Conservation (phyloP, 2,888 invertebrate genomes). For the Glaucopsyche alexis region DNA sequence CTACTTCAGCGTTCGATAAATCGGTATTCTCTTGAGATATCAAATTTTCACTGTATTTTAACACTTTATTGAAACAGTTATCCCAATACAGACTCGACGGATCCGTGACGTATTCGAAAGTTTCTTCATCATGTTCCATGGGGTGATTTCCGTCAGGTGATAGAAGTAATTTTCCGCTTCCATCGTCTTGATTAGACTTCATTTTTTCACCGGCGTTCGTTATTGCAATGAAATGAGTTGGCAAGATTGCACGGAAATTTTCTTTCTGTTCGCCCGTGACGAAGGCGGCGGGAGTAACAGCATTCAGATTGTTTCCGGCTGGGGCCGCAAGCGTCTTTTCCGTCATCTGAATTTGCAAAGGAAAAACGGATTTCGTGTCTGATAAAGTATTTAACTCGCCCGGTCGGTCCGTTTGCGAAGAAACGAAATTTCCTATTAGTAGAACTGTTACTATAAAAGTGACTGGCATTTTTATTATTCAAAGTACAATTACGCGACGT, state of each 20-base stretch:
- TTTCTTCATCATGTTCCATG: constrained; percentile 35
- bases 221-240: constrained; percentile 55
- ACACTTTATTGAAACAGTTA: constrained; percentile 60
- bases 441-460: constrained; percentile 53
- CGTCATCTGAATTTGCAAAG: constrained; percentile 61
- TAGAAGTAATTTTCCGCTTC: constrained; percentile 51
- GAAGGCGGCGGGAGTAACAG: constrained; percentile 48
- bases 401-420: constrained; percentile 48
- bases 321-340: constrained; percentile 60
- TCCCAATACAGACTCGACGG: constrained; percentile 63
- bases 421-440: constrained; percentile 55
- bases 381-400: constrained; percentile 53
- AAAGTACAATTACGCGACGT: constrained; percentile 42
- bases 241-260: constrained; percentile 68
- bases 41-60: constrained; percentile 48
- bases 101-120: constrained; percentile 41
- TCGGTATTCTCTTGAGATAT: constrained; percentile 47
- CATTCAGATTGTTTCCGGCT: constrained; percentile 72
- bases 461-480: constrained; percentile 49
- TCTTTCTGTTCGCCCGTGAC: constrained; percentile 50
- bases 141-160: constrained; percentile 43
- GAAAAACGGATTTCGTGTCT: constrained; percentile 50
- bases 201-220: constrained; percentile 52
- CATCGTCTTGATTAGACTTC: constrained; percentile 47
- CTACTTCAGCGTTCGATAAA: constrained; percentile 50